Evolutionary conservation across 2,797 vertebrate genomes (phyloP), one percentile per base, ranked within the genome.

Genomic region (Onychomys leucogaster): DNA sequence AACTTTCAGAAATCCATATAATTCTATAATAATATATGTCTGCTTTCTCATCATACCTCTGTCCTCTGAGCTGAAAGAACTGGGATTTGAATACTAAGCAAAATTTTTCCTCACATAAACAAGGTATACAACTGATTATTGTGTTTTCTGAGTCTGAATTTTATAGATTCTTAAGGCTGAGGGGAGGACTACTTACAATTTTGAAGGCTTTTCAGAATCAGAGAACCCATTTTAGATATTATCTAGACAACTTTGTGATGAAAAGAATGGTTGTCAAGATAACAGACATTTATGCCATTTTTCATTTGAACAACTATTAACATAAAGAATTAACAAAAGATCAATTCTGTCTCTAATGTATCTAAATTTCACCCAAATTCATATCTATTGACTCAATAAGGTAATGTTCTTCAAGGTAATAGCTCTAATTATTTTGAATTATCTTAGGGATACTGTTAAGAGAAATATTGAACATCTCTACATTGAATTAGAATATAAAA

Each of bases 341-440:
- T 94, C 46, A 92, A 52, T 63, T 11, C 37, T 84, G 9, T 21
- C 17, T 92, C 87, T 93, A 52, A 82, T 89, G 27, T 65, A 65
- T 89, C 46, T 90, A 92, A 96, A 95, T 92, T 93, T 91, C 43
- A 82, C 67, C 76, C 55, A 92, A 89, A 90, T 96, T 92, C 61
- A n/a, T 63, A 96, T 89, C 29, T 96, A 71, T 91, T 78, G 37
- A 96, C 10, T 90, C 21, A 94, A 57, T 25, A 81, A 93, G 69
- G 21, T 83, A 92, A 86, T 89, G 77, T 81, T 94, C 65, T 69
- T 95, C 61, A 80, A 67, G 49, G n/a, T 84, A 97, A 82, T 4
- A 89, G 6, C 21, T 32, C 5, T 55, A 94, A 75, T 97, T 55
- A 89, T 96, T 90, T 91, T 94, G 25, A 92, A 84, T 71, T 86